phyloP scores from a whole-genome alignment of 2,797 vertebrate genomes.

The Eulemur coronatus region DNA sequence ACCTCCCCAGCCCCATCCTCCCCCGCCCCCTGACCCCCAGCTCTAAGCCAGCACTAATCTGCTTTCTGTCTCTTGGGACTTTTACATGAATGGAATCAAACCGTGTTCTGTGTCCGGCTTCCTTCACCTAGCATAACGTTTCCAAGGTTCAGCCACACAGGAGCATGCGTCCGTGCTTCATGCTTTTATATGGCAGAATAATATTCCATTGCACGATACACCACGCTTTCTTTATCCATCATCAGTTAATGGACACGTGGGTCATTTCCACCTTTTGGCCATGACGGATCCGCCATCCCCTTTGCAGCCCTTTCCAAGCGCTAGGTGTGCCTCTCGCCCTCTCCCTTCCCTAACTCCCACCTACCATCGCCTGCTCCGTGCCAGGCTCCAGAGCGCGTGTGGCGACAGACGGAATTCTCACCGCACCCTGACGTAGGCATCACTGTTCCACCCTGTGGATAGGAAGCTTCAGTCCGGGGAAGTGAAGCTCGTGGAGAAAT shows the following conservation, averaged over 20 bases:
- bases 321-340: accelerated
- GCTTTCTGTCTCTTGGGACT: neutral
- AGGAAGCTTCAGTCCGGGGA: neutral
- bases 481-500: accelerated
- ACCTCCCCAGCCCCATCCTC: neutral
- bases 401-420: neutral
- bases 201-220: accelerated
- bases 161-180: accelerated
- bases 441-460: accelerated
- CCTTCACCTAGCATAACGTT: accelerated
- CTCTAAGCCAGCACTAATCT: neutral
- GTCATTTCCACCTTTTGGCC: neutral
- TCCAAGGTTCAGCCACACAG: neutral
- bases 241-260: no score
- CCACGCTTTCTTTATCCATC: no score
- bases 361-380: accelerated
- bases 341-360: neutral
- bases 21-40: neutral
- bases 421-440: accelerated
- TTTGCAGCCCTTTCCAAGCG: neutral
- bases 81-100: accelerated
- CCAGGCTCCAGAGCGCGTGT: neutral
- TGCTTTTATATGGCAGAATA: neutral
- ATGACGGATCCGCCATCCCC: accelerated
- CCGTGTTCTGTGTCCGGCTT: neutral